Evolutionary conservation across 1,140 invertebrate species (phyloP), one percentile per base, ranked within the genome.

Genomic region (Phocides pigmalion): DNA sequence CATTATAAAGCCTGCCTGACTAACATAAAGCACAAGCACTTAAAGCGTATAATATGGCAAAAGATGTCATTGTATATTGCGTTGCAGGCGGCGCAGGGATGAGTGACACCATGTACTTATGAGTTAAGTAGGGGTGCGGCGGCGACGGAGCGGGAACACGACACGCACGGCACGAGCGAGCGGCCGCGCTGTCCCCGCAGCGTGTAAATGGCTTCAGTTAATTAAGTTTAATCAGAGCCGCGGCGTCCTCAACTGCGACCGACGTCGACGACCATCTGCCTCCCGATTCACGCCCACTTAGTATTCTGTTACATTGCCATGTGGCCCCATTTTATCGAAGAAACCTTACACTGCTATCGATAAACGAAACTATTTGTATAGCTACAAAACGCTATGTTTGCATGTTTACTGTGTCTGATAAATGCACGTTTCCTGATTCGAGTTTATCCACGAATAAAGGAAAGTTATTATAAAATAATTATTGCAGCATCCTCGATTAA

Each of bases 161-260:
- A 62, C 70, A 71, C 66, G 56, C 65, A 68, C 72, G 66, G 50
- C 68, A 64, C 51, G 54, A 50, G 42, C 22, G n/a, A n/a, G 28
- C 42, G 28, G 66, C 59, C 71, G 72, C 76, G 68, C 63, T 54
- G 65, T 66, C 65, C 75, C 72, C 74, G 70, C 75, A 67, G 69
- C 75, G 81, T 79, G 82, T 83, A 89, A 89, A 90, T 88, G 88
- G 88, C 88, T 90, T 90, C 88, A 88, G 87, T 90, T 90, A 90
- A 90, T 90, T 90, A 90, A 90, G 77, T 90, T 89, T 90, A 90
- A 90, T 90, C 87, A 89, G 80, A 84, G 75, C 80, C 74, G 74
- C 74, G 76, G 79, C 64, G 71, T 74, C 47, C 56, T 59, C 66
- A 62, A 72, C 68, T 64, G 63, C 74, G 64, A 62, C 46, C 66